Conservation (phyloP, 1,140 invertebrate species). For the Metopolophium dirhodum region DNA sequence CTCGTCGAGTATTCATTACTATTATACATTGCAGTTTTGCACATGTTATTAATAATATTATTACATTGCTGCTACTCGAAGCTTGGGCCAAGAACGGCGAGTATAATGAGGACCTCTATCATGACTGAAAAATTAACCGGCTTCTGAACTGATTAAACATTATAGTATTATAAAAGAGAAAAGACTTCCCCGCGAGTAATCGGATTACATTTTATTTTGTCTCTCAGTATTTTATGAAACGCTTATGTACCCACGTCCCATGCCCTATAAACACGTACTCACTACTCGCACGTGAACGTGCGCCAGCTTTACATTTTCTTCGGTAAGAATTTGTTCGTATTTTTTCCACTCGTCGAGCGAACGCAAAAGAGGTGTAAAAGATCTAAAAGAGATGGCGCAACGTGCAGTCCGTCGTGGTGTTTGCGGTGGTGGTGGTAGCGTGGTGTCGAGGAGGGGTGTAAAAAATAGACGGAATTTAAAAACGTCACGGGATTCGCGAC, state of each 20-base stretch:
- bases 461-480: background rate
- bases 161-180: background rate
- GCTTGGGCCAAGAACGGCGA: background rate
- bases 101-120: background rate
- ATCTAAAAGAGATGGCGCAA: background rate
- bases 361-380: background rate
- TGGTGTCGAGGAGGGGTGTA: background rate
- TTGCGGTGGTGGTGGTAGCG: too few species aligned
- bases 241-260: background rate
- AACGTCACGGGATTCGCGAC: background rate
- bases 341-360: background rate
- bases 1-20: background rate
- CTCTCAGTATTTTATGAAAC: background rate
- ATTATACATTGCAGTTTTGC: too few species aligned
- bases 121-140: background rate
- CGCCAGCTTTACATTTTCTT: background rate
- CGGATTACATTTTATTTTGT: slow-evolving; percentile 1
- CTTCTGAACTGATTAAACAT: background rate
- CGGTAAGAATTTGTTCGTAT: background rate
- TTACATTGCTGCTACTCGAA: background rate
- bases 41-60: background rate
- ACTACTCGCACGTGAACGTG: background rate
- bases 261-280: background rate
- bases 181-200: background rate
- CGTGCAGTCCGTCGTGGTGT: too few species aligned